Base-by-base conservation (phyloP, 2,888 invertebrate genomes). In the Microchrysa polita region DNA sequence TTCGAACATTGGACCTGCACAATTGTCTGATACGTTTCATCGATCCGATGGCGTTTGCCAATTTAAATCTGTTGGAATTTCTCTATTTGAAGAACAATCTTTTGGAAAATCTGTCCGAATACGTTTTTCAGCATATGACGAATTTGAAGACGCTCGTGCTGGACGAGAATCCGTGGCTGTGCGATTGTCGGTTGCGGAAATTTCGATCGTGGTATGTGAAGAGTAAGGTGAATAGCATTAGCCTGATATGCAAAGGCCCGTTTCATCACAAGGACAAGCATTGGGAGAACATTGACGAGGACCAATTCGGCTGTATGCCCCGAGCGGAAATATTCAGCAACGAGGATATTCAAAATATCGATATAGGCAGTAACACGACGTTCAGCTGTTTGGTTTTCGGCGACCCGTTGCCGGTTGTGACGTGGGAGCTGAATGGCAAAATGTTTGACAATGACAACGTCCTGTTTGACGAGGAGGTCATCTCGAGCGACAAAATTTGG, bases 131-230 rank as follows among this genome's bases (percentile, higher is more conserved):
- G 82, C 91, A 92, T 75, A 88, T 94, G 81, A 88, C 90, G 52
- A 91, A 91, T 79, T 87, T 96, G 75, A 95, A 94, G 84, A 93
- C 93, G 1, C 87, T 96, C 42, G 89, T 91, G 12, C 84, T 96
- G 71, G 93, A 94, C 77, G 92, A 92, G 40, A 96, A 96, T 83
- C 94, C 93, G 5, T 96, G 96, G 96, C 89, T 89, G 80, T 96
- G 96, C 83, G 95, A 96, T 83, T 96, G 96, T 83, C 90, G 92
- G 77, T 84, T 96, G 74, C 89, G 94, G 69, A 92, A 92, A 74
- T 93, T 96, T 79, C 90, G 95, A 74, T 90, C 90, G 78, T 95
- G 95, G 94, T 91, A 94, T 81, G 87, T 94, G 71, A 88, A 90
- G 69, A 91, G 91, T 79, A 94, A 93, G 79, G 87, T 96, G 71